These are phyloP conservation scores for Hyla sarda DNA, from an alignment of 2,113 vertebrate species.

Conservation along the genomic window DNA sequence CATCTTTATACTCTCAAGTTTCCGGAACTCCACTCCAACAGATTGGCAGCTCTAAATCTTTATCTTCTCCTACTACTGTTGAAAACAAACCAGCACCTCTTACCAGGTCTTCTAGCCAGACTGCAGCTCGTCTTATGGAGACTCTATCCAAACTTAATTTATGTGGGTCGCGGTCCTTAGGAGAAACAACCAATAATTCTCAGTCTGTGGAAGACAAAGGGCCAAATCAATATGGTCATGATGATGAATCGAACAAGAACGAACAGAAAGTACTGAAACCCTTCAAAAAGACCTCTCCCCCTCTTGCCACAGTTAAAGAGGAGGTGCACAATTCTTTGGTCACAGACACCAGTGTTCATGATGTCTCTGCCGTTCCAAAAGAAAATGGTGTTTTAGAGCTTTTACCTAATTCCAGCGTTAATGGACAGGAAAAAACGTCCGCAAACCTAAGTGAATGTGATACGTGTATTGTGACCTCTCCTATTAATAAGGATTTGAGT, in stretches of 20 bases:
- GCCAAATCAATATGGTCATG: conserved; percentile 58
- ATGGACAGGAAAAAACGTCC: conserved; percentile 55
- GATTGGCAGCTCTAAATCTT: conserved; percentile 78
- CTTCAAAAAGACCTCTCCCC: conserved; percentile 80
- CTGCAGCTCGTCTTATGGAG: conserved; percentile 86
- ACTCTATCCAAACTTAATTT: conserved; percentile 85
- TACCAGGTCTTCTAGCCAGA: conserved; percentile 76
- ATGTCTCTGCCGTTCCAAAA: conserved; percentile 58
- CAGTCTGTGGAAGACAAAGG: conserved; percentile 66
- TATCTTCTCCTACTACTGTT: conserved; percentile 71
- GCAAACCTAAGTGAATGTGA: conserved; percentile 62
- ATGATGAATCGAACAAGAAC: conserved; percentile 68
- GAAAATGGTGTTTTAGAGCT: conserved; percentile 52
- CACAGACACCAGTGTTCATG: conserved; percentile 21
- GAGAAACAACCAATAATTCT: conserved; percentile 50
- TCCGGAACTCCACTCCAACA: conserved; percentile 88
- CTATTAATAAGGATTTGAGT: conserved; percentile 62
- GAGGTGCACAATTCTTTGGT: conserved; percentile 69
- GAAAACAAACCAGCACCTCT: conserved; percentile 72
- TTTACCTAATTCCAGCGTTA: conserved; percentile 41
- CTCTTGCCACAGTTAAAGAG: conserved; percentile 86
- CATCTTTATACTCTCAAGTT: conserved; percentile 95
- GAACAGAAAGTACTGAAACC: conserved; percentile 75
- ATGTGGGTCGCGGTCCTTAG: conserved; percentile 65
- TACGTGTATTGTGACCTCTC: conserved; percentile 56